Percentiles rank a stretch among this genome's conserved stretches.
Conservation (phyloP, 2,797 vertebrate genomes). For the Vipera ursinii region DNA sequence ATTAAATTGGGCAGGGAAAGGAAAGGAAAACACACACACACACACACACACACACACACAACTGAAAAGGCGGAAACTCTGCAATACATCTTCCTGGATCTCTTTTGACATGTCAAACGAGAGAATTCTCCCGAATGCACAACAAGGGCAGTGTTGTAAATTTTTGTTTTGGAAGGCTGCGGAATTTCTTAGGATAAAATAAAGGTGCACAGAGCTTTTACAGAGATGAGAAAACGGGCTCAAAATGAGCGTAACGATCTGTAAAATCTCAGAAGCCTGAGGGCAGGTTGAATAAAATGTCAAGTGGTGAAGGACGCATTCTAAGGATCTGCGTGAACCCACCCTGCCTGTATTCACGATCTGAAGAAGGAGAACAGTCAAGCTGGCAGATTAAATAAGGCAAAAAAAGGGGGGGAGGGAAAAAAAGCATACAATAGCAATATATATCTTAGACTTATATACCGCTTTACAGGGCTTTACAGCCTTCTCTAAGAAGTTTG, state of each 20-base stretch:
- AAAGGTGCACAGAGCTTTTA: neutral
- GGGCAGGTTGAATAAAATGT: neutral
- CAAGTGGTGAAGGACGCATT: neutral
- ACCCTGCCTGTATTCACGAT: neutral
- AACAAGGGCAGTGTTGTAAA: neutral
- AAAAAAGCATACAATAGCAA: no score
- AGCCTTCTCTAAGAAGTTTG: no score
- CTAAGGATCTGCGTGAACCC: no score
- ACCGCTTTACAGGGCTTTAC: no score
- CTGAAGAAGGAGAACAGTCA: neutral
- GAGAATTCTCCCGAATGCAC: constrained; percentile 12
- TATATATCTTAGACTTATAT: no score
- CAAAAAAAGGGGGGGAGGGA: neutral
- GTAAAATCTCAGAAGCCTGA: neutral
- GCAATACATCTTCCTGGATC: constrained; percentile 18
- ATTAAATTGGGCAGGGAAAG: neutral
- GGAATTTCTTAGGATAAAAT: constrained; percentile 8
- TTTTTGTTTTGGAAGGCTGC: constrained; percentile 37
- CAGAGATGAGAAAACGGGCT: neutral
- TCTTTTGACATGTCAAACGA: accelerated
- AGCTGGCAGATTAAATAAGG: neutral
- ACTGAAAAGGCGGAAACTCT: neutral
- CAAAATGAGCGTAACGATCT: neutral
- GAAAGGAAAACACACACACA: constrained; percentile 7
- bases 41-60: neutral